Evolutionary conservation across 2,888 invertebrate species (phyloP).

Genomic region (Drosophila ezoana): DNA sequence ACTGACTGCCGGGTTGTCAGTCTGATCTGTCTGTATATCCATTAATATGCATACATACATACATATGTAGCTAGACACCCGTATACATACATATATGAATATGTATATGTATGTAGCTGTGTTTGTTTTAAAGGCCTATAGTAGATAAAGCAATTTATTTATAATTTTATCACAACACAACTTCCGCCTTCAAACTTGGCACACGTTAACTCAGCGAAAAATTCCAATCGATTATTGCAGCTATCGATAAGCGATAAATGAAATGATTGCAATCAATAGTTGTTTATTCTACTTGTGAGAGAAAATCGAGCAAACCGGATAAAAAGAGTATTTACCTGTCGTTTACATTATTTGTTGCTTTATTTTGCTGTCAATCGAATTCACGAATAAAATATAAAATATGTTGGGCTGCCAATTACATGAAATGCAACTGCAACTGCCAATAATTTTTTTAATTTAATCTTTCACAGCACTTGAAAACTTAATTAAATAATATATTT

Average conservation of each 20-base stretch:
- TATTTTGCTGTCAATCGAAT: not conserved
- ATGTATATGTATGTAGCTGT: conserved; percentile 1
- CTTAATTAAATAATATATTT: not conserved
- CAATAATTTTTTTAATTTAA: not conserved
- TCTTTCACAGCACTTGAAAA: not conserved
- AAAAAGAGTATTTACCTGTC: not conserved
- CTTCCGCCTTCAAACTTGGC: conserved; percentile 46
- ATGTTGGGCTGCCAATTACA: not conserved
- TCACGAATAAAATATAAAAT: not conserved
- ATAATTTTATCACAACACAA: conserved; percentile 21
- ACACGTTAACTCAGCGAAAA: conserved; percentile 17
- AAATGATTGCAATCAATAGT: no score
- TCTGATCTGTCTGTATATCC: conserved; percentile 29
- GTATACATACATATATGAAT: not conserved
- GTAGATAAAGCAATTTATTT: conserved; percentile 28
- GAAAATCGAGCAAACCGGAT: no score
- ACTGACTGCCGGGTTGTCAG: conserved; percentile 52
- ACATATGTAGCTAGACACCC: not conserved
- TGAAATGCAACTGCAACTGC: not conserved
- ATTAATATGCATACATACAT: conserved; percentile 36
- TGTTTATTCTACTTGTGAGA: no score
- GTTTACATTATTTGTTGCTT: not conserved
- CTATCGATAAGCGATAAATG: not conserved
- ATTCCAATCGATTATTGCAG: conserved; percentile 5
- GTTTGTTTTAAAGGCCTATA: conserved; percentile 34